Conservation (phyloP, 2,797 vertebrate species). For the Cyprinodon diabolis region DNA sequence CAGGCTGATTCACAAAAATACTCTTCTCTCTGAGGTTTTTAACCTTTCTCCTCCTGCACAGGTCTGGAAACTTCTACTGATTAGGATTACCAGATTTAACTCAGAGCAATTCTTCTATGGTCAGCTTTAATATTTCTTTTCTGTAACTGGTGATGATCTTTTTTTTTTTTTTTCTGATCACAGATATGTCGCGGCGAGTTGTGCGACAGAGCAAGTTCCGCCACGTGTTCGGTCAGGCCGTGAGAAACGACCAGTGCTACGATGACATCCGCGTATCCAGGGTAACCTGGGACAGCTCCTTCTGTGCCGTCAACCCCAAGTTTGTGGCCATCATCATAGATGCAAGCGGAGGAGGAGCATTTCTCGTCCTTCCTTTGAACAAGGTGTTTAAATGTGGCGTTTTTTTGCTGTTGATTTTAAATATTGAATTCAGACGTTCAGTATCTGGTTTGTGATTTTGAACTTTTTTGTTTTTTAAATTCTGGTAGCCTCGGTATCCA, state of each 20-base stretch:
- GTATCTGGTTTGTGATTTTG: background rate
- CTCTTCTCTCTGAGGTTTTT: too few species aligned
- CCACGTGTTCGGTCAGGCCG: slow-evolving; percentile 95
- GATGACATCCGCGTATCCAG: slow-evolving; percentile 97
- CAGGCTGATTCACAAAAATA: too few species aligned
- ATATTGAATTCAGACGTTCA: background rate
- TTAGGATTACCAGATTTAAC: slow-evolving; percentile 12
- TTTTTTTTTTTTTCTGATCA: background rate
- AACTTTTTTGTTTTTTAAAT: background rate
- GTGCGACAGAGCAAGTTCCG: slow-evolving; percentile 99
- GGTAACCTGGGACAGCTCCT: slow-evolving; percentile 98
- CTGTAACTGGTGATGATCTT: slow-evolving; percentile 9
- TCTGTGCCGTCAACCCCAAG: slow-evolving; percentile 96
- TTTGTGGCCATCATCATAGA: slow-evolving; percentile 98
- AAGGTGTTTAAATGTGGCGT: slow-evolving; percentile 80
- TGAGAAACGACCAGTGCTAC: slow-evolving; percentile 98
- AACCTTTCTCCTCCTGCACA: background rate
- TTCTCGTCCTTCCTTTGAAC: slow-evolving; percentile 93
- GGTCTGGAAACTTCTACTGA: slow-evolving; percentile 1
- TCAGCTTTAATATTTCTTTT: slow-evolving; percentile 17
- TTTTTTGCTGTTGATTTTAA: background rate
- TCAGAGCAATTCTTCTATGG: slow-evolving; percentile 1
- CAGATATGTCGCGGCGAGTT: slow-evolving; percentile 97
- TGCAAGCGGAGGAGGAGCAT: slow-evolving; percentile 95
- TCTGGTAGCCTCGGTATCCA: background rate